Conservation (phyloP, 2,797 vertebrate genomes). For the Valencia hispanica region DNA sequence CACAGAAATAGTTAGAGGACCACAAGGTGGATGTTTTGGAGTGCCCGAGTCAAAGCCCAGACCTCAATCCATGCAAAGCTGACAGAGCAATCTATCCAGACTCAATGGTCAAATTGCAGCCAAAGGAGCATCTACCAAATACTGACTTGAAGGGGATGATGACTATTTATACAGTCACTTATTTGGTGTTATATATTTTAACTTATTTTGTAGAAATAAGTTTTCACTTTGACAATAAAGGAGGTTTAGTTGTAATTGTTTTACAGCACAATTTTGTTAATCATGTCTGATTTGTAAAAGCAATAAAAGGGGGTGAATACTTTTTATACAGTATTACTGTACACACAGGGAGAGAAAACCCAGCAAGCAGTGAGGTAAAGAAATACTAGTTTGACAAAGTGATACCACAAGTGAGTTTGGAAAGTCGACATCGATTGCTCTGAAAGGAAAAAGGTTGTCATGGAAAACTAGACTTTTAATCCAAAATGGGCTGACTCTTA, state of each 20-base stretch:
- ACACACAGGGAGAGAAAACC: not conserved
- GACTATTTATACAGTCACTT: too few relatives aligned
- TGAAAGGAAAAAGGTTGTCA: not conserved
- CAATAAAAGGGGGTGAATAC: not conserved
- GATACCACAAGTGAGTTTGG: not conserved
- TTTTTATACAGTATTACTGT: not conserved
- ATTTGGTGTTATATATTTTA: too few relatives aligned
- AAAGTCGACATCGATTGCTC: not conserved
- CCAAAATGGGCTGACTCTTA: not conserved
- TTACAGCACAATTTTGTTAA: too few relatives aligned
- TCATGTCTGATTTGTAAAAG: not conserved
- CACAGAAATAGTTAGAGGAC: not conserved
- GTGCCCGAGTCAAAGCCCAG: too few relatives aligned
- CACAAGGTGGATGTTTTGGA: not conserved
- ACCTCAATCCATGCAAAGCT: too few relatives aligned
- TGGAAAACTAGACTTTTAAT: slow-evolving; percentile 1
- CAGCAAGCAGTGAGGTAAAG: not conserved
- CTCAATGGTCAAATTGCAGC: too few relatives aligned
- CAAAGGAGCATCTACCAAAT: too few relatives aligned
- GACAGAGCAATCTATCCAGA: too few relatives aligned
- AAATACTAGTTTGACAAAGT: not conserved
- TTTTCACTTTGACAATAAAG: too few relatives aligned
- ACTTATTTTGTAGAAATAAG: too few relatives aligned
- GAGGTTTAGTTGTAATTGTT: too few relatives aligned
- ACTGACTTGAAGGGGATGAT: too few relatives aligned